Percentiles rank a stretch among this genome's conserved stretches.
phyloP scores from a whole-genome alignment of 2,797 vertebrate genomes.

The Scarus forsteni region DNA sequence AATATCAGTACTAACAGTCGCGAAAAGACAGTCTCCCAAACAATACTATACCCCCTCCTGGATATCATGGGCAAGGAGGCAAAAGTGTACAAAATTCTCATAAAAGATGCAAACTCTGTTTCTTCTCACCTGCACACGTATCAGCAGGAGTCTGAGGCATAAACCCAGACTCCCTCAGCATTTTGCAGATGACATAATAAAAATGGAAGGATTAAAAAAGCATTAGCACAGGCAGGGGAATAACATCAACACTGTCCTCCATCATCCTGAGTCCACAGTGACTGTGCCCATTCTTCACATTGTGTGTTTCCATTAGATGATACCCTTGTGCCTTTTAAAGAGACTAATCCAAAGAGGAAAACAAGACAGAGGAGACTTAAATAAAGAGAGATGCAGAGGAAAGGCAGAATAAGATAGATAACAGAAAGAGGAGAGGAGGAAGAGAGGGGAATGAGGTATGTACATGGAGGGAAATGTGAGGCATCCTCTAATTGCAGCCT shows the following conservation, averaged over 20 bases:
- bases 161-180: conserved; percentile 3
- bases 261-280: conserved; percentile 28
- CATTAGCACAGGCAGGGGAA: conserved; percentile 34
- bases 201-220: conserved; percentile 43
- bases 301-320: conserved; percentile 31
- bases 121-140: conserved; percentile 4
- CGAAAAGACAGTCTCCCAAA: no score
- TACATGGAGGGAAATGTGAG: conserved; percentile 61
- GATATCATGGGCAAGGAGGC: no score
- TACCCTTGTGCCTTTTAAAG: conserved; percentile 53
- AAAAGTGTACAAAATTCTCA: not conserved
- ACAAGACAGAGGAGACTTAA: conserved; percentile 28
- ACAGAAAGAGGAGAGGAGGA: conserved; percentile 19
- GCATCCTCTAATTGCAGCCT: conserved; percentile 75
- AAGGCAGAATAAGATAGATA: conserved; percentile 40
- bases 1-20: no score
- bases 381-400: conserved; percentile 9
- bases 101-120: not conserved
- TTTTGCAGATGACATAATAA: conserved; percentile 34
- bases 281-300: conserved; percentile 17
- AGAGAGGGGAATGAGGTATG: conserved; percentile 29
- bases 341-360: conserved; percentile 43
- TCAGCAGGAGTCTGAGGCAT: conserved; percentile 6
- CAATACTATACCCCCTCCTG: no score
- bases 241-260: conserved; percentile 30